Conservation (phyloP, 2,888 invertebrate genomes). For the Lypha dubia region DNA sequence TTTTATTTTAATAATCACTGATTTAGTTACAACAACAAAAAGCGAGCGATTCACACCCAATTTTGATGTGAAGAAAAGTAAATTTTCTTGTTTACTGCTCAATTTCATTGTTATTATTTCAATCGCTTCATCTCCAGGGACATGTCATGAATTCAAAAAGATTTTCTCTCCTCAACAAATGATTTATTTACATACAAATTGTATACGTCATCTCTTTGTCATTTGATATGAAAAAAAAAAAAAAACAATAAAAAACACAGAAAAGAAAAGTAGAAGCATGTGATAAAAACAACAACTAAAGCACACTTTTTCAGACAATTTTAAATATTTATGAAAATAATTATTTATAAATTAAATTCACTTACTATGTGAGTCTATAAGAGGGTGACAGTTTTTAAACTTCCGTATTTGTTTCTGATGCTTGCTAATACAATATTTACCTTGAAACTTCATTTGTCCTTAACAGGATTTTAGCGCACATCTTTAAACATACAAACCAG, state of each 20-base stretch:
- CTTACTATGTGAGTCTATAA: constrained; percentile 40
- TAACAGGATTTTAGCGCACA: constrained; percentile 54
- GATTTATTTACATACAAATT: constrained; percentile 49
- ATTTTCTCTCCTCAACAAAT: constrained; percentile 32
- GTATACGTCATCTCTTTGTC: constrained; percentile 8
- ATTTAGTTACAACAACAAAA: background rate
- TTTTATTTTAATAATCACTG: background rate
- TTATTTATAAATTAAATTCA: constrained; percentile 64
- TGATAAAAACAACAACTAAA: background rate
- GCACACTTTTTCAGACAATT: constrained; percentile 14
- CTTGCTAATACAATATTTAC: constrained; percentile 54
- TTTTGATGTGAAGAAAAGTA: constrained; percentile 31
- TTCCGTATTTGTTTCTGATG: constrained; percentile 15
- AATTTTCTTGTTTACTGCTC: constrained; percentile 56
- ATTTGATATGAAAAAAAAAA: background rate
- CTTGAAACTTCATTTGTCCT: constrained; percentile 60
- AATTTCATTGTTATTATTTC: constrained; percentile 39
- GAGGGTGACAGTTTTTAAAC: constrained; percentile 57
- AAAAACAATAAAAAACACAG: background rate
- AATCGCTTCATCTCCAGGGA: constrained; percentile 57
- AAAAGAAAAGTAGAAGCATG: background rate
- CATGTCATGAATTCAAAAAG: constrained; percentile 57
- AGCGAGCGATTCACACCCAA: background rate
- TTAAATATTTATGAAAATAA: constrained; percentile 64
- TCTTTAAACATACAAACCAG: background rate